Percentiles rank a stretch among this genome's conserved stretches.
Conservation (phyloP, 1,140 invertebrate species). For the Cepaea nemoralis region DNA sequence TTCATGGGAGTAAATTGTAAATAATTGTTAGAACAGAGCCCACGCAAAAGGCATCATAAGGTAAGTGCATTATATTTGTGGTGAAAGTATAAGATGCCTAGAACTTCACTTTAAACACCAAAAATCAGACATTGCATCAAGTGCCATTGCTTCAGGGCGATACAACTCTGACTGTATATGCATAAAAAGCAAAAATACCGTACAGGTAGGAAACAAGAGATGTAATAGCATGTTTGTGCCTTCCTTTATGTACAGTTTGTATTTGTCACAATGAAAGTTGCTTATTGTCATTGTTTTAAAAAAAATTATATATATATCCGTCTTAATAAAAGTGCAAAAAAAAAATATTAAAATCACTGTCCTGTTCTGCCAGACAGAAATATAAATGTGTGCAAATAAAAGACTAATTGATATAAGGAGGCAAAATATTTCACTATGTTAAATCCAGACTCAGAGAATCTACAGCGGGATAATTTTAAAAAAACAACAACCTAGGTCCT, state of each 20-base stretch:
- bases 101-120: neutral
- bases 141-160: neutral
- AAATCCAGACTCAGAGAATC: no score
- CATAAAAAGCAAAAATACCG: neutral
- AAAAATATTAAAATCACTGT: no score
- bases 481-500: no score
- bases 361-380: no score
- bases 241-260: neutral
- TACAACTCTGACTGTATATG: neutral
- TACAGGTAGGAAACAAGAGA: neutral
- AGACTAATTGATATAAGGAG: no score
- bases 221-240: neutral
- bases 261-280: neutral
- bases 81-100: neutral
- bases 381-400: no score
- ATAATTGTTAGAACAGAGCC: neutral
- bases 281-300: no score
- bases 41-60: conserved; percentile 5
- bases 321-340: no score
- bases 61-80: neutral
- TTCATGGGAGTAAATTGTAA: neutral
- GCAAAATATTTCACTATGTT: no score
- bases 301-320: no score
- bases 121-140: neutral
- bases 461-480: no score